Conservation (phyloP, 2,888 invertebrate species). For the Megaustenia siamemsis region DNA sequence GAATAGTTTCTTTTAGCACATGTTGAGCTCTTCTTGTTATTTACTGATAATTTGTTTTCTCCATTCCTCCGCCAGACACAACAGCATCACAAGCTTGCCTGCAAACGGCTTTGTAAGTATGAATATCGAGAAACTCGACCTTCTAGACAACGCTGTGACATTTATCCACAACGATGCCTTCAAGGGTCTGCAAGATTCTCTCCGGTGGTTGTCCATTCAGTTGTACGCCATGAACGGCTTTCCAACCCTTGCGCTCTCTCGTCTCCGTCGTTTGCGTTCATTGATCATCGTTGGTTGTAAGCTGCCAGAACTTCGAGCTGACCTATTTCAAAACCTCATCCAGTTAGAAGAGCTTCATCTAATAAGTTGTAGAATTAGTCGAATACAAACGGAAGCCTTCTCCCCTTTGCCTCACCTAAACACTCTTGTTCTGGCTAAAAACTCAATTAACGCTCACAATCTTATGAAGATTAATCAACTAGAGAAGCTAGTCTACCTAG, state of each 20-base stretch:
- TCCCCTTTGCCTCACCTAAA: slow-evolving; percentile 49
- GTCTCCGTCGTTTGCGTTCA: slow-evolving; percentile 47
- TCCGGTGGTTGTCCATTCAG: slow-evolving; percentile 54
- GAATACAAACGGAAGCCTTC: slow-evolving; percentile 55
- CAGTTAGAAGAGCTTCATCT: slow-evolving; percentile 57
- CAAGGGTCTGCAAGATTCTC: slow-evolving; percentile 56
- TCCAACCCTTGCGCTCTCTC: slow-evolving; percentile 53
- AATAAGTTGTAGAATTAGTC: slow-evolving; percentile 55
- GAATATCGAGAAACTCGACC: slow-evolving; percentile 58
- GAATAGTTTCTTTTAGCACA: too few species aligned
- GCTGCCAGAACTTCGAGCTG: slow-evolving; percentile 50
- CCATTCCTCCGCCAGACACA: slow-evolving; percentile 38
- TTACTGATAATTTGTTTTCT: too few species aligned
- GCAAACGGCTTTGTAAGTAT: slow-evolving; percentile 57
- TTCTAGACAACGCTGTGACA: slow-evolving; percentile 60
- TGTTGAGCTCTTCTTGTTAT: too few species aligned
- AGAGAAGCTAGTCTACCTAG: slow-evolving; percentile 40
- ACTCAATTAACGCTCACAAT: slow-evolving; percentile 30
- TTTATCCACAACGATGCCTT: slow-evolving; percentile 58
- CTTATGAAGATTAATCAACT: slow-evolving; percentile 14
- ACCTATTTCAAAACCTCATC: slow-evolving; percentile 53
- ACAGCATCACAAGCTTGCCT: slow-evolving; percentile 59
- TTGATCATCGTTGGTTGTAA: slow-evolving; percentile 58
- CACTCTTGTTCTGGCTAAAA: slow-evolving; percentile 56
- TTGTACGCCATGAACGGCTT: slow-evolving; percentile 55